Base-by-base conservation (phyloP, 2,113 vertebrate genomes). In the Hypomesus transpacificus region DNA sequence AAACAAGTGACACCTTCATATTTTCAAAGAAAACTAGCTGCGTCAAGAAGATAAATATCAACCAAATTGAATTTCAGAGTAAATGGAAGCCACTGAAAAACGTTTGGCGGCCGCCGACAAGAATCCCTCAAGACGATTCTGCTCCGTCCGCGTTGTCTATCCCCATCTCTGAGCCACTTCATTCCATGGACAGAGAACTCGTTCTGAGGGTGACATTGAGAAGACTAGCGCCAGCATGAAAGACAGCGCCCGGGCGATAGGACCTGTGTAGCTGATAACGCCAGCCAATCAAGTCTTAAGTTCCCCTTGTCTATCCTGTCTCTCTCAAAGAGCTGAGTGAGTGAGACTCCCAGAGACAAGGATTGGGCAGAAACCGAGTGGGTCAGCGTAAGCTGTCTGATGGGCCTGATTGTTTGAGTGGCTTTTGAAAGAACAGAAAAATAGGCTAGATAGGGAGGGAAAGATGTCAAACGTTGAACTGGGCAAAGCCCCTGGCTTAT, bases 361-460 rank as follows among this genome's bases (percentile, higher is more conserved):
- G 59, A 61, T 28, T 3, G 28, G 53, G 46, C 51, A 39, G 50
- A 68, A 63, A 69, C 17, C 21, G 17, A 69, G 51, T 52, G 24
- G 54, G 65, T 75, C 60, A 21, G 26, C 59, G 50, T 63, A 64
- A 75, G 74, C 56, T 70, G 63, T 17, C 67, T 22, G 26, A 31
- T 39, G 53, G 69, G 16, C 66, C 53, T 63, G 59, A 71, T 50
- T 71, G 24, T 31, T 62, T 24, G 28, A 62, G 60, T 34, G 60
- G 39, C 56, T 53, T 54, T 26, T 51, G 22, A 66, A 34, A 56
- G 46, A 71, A 75, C n/a, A 75, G 46, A 69, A 14, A 14, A 28
- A 54, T 50, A 22, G 16, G 13, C 17, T 28, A 34, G 53, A 5
- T 18, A 28, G 26, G 18, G 24, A 63, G 31, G 16, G 3, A 18